These are phyloP conservation scores for Desmodus rotundus DNA, from an alignment of 2,113 vertebrate species.

Conservation along the genomic window DNA sequence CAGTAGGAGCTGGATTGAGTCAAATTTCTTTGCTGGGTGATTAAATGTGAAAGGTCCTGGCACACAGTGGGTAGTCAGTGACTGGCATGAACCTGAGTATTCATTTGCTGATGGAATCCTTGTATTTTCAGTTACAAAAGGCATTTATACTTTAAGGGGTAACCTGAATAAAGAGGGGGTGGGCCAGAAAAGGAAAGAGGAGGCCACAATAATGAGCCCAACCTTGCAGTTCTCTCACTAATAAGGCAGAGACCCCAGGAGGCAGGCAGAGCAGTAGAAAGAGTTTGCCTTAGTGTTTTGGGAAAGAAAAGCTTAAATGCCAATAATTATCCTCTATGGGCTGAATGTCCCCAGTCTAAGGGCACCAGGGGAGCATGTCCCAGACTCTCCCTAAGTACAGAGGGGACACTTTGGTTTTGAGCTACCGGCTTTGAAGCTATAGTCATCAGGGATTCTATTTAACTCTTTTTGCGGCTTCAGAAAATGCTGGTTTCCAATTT, in stretches of 20 bases:
- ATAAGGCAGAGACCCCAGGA: conserved; percentile 23
- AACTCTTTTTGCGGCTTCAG: not conserved
- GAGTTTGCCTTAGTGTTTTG: not conserved
- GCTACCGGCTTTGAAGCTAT: not conserved
- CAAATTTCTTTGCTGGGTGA: not conserved
- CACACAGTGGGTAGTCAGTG: not conserved
- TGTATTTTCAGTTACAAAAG: not conserved
- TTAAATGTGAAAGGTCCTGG: not conserved
- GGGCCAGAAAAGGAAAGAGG: not conserved
- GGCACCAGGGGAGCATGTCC: not conserved
- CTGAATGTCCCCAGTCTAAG: not conserved
- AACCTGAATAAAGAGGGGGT: not conserved
- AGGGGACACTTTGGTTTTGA: not conserved
- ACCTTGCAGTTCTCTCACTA: not conserved
- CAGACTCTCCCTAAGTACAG: not conserved
- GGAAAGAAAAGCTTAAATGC: conserved; percentile 13
- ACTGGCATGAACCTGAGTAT: not conserved
- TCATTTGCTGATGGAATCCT: not conserved
- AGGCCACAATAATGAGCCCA: not conserved
- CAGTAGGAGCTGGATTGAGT: not conserved
- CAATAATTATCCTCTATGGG: conserved; percentile 7
- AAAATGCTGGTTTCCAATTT: not conserved
- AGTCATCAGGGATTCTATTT: not conserved
- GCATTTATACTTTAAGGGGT: not conserved
- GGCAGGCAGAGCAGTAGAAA: not conserved